A percentile compares a stretch with the other conserved stretches of the same genome.
Conservation (phyloP, 2,113 vertebrate genomes). For the Chloropsis cyanopogon region DNA sequence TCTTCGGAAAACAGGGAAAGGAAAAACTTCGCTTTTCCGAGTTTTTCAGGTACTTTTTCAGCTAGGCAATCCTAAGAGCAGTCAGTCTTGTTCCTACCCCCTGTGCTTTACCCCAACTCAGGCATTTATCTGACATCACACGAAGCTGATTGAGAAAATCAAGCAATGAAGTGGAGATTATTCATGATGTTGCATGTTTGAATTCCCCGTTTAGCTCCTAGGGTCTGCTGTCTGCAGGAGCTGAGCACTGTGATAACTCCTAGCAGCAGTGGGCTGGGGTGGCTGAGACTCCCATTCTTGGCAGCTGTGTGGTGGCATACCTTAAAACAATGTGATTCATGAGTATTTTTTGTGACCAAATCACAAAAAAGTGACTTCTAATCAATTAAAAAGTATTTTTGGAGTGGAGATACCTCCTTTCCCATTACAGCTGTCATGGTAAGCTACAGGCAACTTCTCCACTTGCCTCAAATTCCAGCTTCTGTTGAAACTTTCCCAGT, state of each 20-base stretch:
- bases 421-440: background rate
- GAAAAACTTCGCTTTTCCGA: conserved; percentile 87
- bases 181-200: background rate
- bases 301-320: background rate
- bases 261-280: background rate
- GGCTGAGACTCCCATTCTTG: background rate
- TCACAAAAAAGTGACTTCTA: background rate
- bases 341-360: background rate
- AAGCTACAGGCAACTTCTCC: background rate
- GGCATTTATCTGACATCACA: background rate
- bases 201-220: background rate
- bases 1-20: conserved; percentile 89
- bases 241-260: background rate
- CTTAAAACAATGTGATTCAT: background rate
- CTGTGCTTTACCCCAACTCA: background rate
- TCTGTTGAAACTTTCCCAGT: background rate
- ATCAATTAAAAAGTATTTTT: background rate
- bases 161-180: background rate
- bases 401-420: background rate
- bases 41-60: conserved; percentile 82
- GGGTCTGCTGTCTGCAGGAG: background rate
- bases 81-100: background rate
- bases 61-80: background rate
- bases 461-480: background rate
- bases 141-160: background rate